Conservation (phyloP, 1,140 invertebrate species). For the Vollenhovia emeryi region DNA sequence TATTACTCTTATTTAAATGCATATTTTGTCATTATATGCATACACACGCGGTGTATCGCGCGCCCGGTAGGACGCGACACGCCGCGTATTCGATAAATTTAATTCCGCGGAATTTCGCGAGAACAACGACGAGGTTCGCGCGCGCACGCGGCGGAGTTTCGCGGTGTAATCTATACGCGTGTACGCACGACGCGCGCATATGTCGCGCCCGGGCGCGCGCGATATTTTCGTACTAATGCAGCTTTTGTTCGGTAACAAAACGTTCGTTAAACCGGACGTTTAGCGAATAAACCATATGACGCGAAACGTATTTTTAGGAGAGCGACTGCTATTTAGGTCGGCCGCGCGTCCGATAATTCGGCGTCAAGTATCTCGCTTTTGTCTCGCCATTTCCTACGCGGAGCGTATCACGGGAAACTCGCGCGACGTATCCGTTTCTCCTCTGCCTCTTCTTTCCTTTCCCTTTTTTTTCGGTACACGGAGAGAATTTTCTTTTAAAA, state of each 20-base stretch:
- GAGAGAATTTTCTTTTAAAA: too few species aligned
- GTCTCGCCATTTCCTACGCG: background rate
- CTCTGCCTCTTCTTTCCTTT: background rate
- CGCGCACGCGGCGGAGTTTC: background rate
- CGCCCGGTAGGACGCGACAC: background rate
- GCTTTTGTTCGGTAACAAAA: slow-evolving; percentile 41
- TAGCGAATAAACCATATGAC: slow-evolving; percentile 50
- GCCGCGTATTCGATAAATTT: slow-evolving; percentile 34
- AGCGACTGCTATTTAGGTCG: slow-evolving; percentile 26
- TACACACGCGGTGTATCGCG: background rate
- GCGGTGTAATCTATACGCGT: background rate
- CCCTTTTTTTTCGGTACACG: background rate
- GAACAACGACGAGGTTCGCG: background rate
- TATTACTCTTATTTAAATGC: slow-evolving; percentile 34
- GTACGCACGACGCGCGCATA: background rate
- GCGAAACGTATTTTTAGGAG: slow-evolving; percentile 50
- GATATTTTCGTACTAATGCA: slow-evolving; percentile 47
- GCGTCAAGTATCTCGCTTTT: slow-evolving; percentile 29
- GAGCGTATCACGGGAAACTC: background rate
- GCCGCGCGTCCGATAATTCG: slow-evolving; percentile 36
- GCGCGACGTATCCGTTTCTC: background rate
- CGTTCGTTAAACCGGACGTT: slow-evolving; percentile 54
- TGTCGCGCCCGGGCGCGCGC: background rate
- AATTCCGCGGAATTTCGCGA: background rate
- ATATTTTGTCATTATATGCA: background rate